Conservation (phyloP, 1,140 invertebrate genomes). For the Psix sp. region DNA sequence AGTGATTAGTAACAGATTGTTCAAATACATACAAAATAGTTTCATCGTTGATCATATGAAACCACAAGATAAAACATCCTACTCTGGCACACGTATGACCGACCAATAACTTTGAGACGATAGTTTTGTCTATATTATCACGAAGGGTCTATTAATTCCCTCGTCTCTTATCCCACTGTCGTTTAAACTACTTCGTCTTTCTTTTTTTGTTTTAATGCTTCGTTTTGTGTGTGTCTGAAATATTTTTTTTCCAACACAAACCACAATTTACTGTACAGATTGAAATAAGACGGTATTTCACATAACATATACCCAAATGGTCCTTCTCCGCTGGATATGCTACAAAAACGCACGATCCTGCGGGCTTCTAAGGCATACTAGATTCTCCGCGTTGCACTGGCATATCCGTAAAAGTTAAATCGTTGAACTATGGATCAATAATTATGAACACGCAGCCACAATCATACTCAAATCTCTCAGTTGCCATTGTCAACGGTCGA, state of each 20-base stretch:
- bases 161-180: too few species aligned
- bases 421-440: slow-evolving; percentile 63
- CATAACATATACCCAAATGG: slow-evolving; percentile 24
- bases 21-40: too few species aligned
- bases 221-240: slow-evolving; percentile 6
- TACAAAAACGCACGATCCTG: slow-evolving; percentile 11
- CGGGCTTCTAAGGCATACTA: slow-evolving; percentile 50
- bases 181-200: slow-evolving; percentile 31
- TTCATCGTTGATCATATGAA: too few species aligned
- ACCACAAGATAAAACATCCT: slow-evolving; percentile 5
- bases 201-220: neutral
- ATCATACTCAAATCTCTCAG: slow-evolving; percentile 66
- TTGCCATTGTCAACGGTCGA: slow-evolving; percentile 33
- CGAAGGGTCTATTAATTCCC: too few species aligned
- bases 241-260: slow-evolving; percentile 32
- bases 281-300: slow-evolving; percentile 38
- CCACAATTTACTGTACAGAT: slow-evolving; percentile 57
- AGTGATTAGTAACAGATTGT: too few species aligned
- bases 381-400: slow-evolving; percentile 59
- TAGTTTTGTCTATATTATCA: slow-evolving; percentile 12
- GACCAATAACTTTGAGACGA: slow-evolving; percentile 14
- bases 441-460: slow-evolving; percentile 74
- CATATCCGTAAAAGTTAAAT: slow-evolving; percentile 56
- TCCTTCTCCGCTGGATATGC: slow-evolving; percentile 3
- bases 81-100: slow-evolving; percentile 38